A percentile compares a stretch with the other conserved stretches of the same genome.
Conservation (phyloP, 2,113 vertebrate genomes). For the Pungitius pungitius region DNA sequence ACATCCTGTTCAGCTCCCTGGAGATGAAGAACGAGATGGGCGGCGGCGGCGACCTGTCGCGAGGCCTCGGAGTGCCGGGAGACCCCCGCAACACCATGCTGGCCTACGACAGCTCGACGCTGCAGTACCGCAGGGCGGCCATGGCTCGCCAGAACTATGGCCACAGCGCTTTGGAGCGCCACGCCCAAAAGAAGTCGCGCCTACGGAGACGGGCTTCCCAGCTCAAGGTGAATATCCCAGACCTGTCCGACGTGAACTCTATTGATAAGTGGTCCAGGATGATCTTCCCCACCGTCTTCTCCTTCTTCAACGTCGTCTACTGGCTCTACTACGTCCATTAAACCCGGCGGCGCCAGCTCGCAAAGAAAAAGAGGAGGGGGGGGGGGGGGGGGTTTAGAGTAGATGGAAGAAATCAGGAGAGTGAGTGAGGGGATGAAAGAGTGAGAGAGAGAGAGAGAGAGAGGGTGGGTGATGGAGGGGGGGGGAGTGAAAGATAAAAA, state of each 20-base stretch:
- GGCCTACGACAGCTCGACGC: conserved; percentile 93
- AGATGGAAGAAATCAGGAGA: conserved; percentile 34
- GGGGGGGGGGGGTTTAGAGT: conserved; percentile 64
- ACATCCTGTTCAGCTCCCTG: conserved; percentile 95
- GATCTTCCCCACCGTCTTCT: conserved; percentile 99
- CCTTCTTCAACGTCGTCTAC: conserved; percentile 99
- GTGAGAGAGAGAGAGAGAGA: conserved; percentile 43
- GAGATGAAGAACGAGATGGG: conserved; percentile 99
- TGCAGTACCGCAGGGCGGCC: conserved; percentile 96
- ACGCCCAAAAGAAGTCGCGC: conserved; percentile 97
- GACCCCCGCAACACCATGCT: conserved; percentile 97
- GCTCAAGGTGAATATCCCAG: conserved; percentile 98
- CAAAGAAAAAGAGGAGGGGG: conserved; percentile 62
- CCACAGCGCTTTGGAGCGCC: conserved; percentile 94
- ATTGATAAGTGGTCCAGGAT: conserved; percentile 99
- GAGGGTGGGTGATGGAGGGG: conserved; percentile 30
- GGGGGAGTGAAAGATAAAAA: conserved; percentile 72
- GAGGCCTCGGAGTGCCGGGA: conserved; percentile 85
- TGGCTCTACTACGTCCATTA: conserved; percentile 99
- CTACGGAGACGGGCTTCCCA: conserved; percentile 97
- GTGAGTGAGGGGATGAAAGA: conserved; percentile 67
- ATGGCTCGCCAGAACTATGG: conserved; percentile 96
- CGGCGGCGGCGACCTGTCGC: conserved; percentile 91
- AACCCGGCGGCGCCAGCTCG: conserved; percentile 69
- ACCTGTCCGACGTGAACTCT: conserved; percentile 99